A percentile compares a stretch with the other conserved stretches of the same genome.
Conservation (phyloP, 2,797 vertebrate species). For the Bryconaethiops microstoma region DNA sequence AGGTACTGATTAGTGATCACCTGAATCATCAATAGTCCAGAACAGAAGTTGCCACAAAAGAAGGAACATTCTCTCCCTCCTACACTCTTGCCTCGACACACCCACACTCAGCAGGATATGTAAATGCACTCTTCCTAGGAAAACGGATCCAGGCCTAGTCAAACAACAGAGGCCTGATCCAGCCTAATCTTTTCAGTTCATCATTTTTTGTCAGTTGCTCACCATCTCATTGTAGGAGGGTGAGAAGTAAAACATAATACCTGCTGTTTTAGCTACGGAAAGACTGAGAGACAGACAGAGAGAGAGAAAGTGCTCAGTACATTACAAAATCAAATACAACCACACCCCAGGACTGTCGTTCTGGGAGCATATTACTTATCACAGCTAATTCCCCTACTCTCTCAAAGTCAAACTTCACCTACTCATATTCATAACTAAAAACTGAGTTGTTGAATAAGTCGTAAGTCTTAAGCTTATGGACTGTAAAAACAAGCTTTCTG, state of each 20-base stretch:
- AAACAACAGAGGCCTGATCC: slow-evolving; percentile 46
- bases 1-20: no score
- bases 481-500: neutral
- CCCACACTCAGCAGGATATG: slow-evolving; percentile 55
- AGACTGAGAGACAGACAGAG: neutral
- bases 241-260: neutral
- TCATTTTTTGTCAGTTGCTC: neutral
- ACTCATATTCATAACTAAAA: no score
- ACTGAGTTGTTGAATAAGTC: neutral
- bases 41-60: neutral
- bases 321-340: no score
- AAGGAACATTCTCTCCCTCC: neutral
- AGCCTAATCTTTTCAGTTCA: slow-evolving; percentile 6
- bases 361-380: no score
- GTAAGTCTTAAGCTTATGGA: no score
- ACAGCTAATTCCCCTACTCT: no score
- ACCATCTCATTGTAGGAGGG: neutral
- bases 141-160: slow-evolving; percentile 52
- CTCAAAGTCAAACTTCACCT: no score
- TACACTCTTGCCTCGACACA: slow-evolving; percentile 3
- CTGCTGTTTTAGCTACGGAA: neutral
- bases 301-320: no score
- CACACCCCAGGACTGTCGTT: no score
- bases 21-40: neutral
- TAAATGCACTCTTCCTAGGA: slow-evolving; percentile 53